A percentile compares a stretch with the other conserved stretches of the same genome.
Evolutionary conservation across 1,140 invertebrate species (phyloP).

Genomic region (Radopholus similis): DNA sequence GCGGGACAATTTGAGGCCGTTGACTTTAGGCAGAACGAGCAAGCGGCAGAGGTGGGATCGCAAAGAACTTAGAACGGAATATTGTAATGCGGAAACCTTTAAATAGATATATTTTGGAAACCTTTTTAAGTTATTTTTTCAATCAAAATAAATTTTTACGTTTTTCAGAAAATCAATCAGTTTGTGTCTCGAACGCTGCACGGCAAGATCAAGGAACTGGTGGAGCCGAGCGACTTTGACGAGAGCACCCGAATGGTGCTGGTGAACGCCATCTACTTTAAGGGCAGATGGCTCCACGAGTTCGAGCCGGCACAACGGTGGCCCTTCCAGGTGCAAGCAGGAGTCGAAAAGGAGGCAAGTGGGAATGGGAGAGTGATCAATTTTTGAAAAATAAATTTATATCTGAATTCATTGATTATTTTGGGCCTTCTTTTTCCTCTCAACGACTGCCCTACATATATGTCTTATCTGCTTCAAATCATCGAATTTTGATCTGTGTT

Average conservation of each 20-base stretch:
- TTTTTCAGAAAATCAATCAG: conserved; percentile 22
- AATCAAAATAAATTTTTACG: background rate
- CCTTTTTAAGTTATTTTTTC: background rate
- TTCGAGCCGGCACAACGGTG: conserved; percentile 23
- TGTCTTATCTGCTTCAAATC: no score
- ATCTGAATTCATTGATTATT: background rate
- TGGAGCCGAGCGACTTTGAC: conserved; percentile 12
- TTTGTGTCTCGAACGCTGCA: conserved; percentile 41
- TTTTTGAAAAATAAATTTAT: conserved; percentile 1
- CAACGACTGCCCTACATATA: no score
- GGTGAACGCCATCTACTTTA: conserved; percentile 45
- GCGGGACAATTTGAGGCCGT: conserved; percentile 9
- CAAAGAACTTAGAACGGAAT: background rate
- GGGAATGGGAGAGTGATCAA: background rate
- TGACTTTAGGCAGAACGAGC: background rate
- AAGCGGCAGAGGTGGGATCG: conserved; percentile 6
- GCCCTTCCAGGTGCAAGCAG: conserved; percentile 24
- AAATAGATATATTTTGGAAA: background rate
- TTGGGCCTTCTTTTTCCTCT: background rate
- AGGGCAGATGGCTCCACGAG: conserved; percentile 31
- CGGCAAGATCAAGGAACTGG: conserved; percentile 27
- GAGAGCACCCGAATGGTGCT: conserved; percentile 26
- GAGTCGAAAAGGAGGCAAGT: conserved; percentile 24
- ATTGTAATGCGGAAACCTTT: background rate
- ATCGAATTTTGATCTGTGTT: no score